phyloP scores from a whole-genome alignment of 1,140 invertebrate genomes.

The Reticulitermes speratus region DNA sequence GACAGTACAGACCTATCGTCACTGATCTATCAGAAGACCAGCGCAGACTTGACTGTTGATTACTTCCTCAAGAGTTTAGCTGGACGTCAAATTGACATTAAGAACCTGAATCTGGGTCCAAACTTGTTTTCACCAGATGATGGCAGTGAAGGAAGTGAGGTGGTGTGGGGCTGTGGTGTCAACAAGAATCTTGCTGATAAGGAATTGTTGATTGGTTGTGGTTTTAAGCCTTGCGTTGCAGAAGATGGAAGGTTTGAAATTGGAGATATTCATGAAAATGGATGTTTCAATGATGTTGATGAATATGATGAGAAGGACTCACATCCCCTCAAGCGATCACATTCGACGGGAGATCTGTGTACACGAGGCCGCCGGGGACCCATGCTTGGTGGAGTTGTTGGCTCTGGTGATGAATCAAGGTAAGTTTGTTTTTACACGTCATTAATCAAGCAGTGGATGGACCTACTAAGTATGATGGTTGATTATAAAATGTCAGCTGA shows the following conservation, averaged over 20 bases:
- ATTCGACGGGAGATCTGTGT: slow-evolving; percentile 54
- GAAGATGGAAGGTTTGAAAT: slow-evolving; percentile 56
- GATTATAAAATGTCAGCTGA: too few relatives aligned
- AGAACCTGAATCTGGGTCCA: slow-evolving; percentile 29
- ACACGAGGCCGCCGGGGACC: slow-evolving; percentile 41
- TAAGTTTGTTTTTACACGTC: not conserved
- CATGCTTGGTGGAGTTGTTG: slow-evolving; percentile 33
- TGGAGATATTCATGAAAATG: slow-evolving; percentile 54
- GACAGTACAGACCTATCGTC: not conserved
- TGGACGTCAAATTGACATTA: slow-evolving; percentile 39
- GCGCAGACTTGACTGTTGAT: slow-evolving; percentile 54
- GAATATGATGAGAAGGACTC: slow-evolving; percentile 45
- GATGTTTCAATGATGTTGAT: slow-evolving; percentile 46
- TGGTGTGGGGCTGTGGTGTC: slow-evolving; percentile 31
- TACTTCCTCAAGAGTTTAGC: slow-evolving; percentile 56
- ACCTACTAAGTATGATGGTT: too few relatives aligned
- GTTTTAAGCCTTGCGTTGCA: slow-evolving; percentile 29
- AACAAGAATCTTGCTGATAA: slow-evolving; percentile 31
- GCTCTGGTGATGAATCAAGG: slow-evolving; percentile 37
- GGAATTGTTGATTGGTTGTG: slow-evolving; percentile 28
- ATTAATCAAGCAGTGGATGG: too few relatives aligned
- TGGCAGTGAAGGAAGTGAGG: not conserved
- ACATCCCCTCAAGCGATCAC: slow-evolving; percentile 47
- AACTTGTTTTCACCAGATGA: slow-evolving; percentile 33
- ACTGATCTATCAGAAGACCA: slow-evolving; percentile 44